Evolutionary conservation across 2,113 vertebrate species (phyloP).

Genomic region (Erpornis zantholeuca): DNA sequence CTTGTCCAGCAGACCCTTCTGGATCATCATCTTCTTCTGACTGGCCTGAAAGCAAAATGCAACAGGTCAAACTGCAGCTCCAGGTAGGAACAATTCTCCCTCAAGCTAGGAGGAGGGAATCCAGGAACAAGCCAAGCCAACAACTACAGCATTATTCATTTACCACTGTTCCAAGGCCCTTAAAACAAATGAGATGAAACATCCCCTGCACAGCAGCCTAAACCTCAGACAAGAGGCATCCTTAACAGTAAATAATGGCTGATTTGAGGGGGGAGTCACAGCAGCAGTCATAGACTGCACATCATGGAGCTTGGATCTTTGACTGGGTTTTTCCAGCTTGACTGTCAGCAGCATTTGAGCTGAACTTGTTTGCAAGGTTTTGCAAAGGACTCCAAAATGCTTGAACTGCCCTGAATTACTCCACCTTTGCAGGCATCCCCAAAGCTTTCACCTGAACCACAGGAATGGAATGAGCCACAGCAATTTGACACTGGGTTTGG

Average conservation of each 20-base stretch:
- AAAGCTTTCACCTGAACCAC: not conserved
- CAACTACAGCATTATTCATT: not conserved
- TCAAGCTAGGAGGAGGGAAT: not conserved
- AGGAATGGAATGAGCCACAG: not conserved
- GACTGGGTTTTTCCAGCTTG: not conserved
- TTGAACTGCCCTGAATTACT: not conserved
- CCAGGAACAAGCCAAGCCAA: not conserved
- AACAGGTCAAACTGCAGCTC: not conserved
- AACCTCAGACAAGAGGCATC: not conserved
- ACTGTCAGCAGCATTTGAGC: not conserved
- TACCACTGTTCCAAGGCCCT: not conserved
- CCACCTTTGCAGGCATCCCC: not conserved
- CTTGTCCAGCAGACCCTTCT: conserved; percentile 92
- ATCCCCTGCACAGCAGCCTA: not conserved
- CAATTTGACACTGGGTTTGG: not conserved
- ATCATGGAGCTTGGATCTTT: not conserved
- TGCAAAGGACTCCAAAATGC: not conserved
- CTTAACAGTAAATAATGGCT: not conserved
- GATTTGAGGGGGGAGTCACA: not conserved
- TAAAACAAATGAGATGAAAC: not conserved
- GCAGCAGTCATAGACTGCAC: not conserved
- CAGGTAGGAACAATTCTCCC: not conserved
- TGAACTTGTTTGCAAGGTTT: not conserved
- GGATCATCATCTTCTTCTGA: conserved; percentile 95
- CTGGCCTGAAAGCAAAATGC: conserved; percentile 77